Evolutionary conservation across 2,888 invertebrate genomes (phyloP), one percentile per base, ranked within the genome.

Genomic region (Peribatodes rhomboidaria): DNA sequence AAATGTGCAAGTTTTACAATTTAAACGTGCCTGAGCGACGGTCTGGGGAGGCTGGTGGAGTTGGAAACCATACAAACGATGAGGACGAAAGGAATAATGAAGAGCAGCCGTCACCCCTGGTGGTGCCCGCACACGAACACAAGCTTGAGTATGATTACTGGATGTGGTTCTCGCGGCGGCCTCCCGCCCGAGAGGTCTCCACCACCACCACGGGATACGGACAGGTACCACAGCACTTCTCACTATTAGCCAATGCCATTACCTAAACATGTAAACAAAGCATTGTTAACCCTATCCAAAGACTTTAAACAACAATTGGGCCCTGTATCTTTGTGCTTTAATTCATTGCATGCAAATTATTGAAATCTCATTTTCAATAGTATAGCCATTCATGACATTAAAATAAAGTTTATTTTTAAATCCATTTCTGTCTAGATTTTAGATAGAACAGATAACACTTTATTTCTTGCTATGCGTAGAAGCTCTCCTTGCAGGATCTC

Each of bases 61-160:
- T 80, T 66, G 88, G 87, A 60, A 89, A 91, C 78, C 87, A 89
- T 70, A 81, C 75, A 33, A 82, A 86, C 63, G 90, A 92, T 27
- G 92, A 92, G 22, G 91, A 92, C n/a, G 88, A 88, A 3, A 82
- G 89, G 68, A 84, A 83, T 62, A 71, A 80, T 20, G 90, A 91
- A 8, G 90, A 90, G 27, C 27, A 6, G 50, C 83, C 87, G 50
- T 71, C 81, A 66, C 84, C 90, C 61, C 91, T 89, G 33, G 82
- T 83, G 67, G 96, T 97, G 83, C 96, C 96, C 65, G 95, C 96
- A 69, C 96, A 96, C 74, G 98, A 99, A 90, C 98, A 99, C 89
- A 97, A 97, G 87, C 94, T 99, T 79, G 98, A 99, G 89, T 98
- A 97, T 92, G 96, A 96, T 73, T 99, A 99, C 89, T 98, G 98